phyloP scores from a whole-genome alignment of 2,113 vertebrate genomes.

The Anarrhichthys ocellatus region DNA sequence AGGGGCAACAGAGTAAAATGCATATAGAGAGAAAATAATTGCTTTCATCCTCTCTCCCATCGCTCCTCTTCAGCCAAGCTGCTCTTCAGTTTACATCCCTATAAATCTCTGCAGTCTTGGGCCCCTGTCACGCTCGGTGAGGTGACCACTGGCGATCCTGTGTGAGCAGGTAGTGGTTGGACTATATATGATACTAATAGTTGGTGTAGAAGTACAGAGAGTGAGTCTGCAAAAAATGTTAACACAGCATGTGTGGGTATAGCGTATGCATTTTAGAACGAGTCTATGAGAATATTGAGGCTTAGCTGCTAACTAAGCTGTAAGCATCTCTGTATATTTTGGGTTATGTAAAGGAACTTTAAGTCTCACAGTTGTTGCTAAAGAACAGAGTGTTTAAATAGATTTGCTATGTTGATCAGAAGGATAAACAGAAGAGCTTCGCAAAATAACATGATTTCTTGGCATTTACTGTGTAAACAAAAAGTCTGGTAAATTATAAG shows the following conservation, averaged over 20 bases:
- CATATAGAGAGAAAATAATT: constrained; percentile 24
- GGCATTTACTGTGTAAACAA: background rate
- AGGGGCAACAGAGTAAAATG: constrained; percentile 11
- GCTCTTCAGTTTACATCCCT: constrained; percentile 18
- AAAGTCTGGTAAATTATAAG: background rate
- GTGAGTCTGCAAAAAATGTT: background rate
- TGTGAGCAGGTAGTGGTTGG: background rate
- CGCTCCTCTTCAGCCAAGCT: constrained; percentile 4
- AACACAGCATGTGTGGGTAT: background rate
- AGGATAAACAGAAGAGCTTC: background rate
- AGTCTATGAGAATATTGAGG: constrained; percentile 10
- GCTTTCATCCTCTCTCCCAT: constrained; percentile 13
- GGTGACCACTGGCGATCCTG: background rate
- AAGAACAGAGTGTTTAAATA: constrained; percentile 37
- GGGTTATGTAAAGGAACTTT: constrained; percentile 46
- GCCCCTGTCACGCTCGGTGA: background rate
- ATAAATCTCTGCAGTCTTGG: constrained; percentile 6
- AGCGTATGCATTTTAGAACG: constrained; percentile 4
- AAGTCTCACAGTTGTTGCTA: constrained; percentile 23
- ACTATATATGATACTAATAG: background rate
- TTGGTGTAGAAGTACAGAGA: constrained; percentile 12
- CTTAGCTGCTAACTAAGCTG: constrained; percentile 32
- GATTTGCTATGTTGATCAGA: background rate
- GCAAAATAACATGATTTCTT: background rate
- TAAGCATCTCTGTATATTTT: constrained; percentile 30